Evolutionary conservation across 2,113 vertebrate genomes (phyloP), one percentile per base, ranked within the genome.

Genomic region (Mungos mungo): DNA sequence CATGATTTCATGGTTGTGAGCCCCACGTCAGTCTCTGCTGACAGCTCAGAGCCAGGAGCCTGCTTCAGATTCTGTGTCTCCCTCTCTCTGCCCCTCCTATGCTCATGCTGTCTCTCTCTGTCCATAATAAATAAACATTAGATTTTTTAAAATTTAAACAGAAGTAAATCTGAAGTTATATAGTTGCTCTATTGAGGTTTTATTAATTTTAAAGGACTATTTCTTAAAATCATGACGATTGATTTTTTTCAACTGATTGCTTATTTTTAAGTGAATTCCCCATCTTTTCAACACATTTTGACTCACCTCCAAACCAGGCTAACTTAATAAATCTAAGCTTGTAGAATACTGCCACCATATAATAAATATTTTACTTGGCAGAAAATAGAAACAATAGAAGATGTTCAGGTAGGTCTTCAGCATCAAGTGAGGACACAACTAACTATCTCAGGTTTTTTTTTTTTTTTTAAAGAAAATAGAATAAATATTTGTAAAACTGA

Each of bases 281-380:
- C 1, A 47, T 38, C 18, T n/a, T 95, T 88, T 72, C 65, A 54
- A 71, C 6, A 19, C 38, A 1, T 14, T 81, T 84, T 77, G 60
- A 47, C 13, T 81, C n/a, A 90, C 2, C 7, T 90, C 2, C 33
- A 47, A 87, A 82, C 5, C 7, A 60, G 38, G 52, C 11, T 41
- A 14, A 83, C 23, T 60, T 68, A 94, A 85, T 85, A 11, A 93
- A 66, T 33, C 12, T 63, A 47, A 12, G 45, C 5, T 71, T 66
- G 1, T 41, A 80, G n/a, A 86, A 81, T 81, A 38, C 1, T 45
- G 1, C 11, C 95, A 2, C 2, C 1, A 10, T 35, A 25, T 23
- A 41, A 91, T 60, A 97, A 94, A 80, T 93, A 69, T 80, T 76
- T 74, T 83, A 79, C 88, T 82, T 93, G 35, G 8, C 23, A 95